phyloP scores from a whole-genome alignment of 2,113 vertebrate genomes.

The Xenus cinereus region DNA sequence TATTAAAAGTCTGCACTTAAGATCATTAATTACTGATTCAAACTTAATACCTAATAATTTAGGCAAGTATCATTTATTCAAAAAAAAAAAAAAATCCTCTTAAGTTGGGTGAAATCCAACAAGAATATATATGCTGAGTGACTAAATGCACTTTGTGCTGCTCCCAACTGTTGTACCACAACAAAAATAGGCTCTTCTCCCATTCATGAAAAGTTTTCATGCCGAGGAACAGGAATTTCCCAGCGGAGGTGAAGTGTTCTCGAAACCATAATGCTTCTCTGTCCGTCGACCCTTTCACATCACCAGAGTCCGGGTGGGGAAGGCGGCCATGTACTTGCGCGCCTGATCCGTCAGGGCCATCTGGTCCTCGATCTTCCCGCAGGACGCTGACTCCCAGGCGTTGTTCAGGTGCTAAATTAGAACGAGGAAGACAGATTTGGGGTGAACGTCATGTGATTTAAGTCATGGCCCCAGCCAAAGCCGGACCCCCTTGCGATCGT shows the following conservation, averaged over 20 bases:
- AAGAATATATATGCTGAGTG: conserved; percentile 78
- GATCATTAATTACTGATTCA: conserved; percentile 73
- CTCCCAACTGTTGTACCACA: conserved; percentile 97
- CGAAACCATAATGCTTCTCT: conserved; percentile 77
- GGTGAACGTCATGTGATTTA: neutral
- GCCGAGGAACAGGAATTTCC: conserved; percentile 79
- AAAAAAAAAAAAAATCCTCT: conserved; percentile 81
- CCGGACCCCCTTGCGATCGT: fast-evolving
- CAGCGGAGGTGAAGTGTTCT: conserved; percentile 80
- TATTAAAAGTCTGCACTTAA: conserved; percentile 64
- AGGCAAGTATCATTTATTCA: conserved; percentile 76
- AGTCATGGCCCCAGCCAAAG: neutral
- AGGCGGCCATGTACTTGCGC: conserved; percentile 89
- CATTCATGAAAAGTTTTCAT: conserved; percentile 73
- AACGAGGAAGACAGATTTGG: neutral
- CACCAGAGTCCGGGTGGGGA: conserved; percentile 90
- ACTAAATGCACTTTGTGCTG: conserved; percentile 87
- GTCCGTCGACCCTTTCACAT: conserved; percentile 77
- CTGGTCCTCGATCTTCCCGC: conserved; percentile 90
- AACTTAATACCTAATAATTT: conserved; percentile 81
- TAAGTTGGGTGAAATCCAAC: conserved; percentile 89
- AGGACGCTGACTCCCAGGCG: conserved; percentile 88
- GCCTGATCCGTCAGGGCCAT: conserved; percentile 82
- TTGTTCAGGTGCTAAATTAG: conserved; percentile 77
- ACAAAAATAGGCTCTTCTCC: conserved; percentile 83